Evolutionary conservation across 2,888 invertebrate species (phyloP).

Genomic region (Papilio protenor): DNA sequence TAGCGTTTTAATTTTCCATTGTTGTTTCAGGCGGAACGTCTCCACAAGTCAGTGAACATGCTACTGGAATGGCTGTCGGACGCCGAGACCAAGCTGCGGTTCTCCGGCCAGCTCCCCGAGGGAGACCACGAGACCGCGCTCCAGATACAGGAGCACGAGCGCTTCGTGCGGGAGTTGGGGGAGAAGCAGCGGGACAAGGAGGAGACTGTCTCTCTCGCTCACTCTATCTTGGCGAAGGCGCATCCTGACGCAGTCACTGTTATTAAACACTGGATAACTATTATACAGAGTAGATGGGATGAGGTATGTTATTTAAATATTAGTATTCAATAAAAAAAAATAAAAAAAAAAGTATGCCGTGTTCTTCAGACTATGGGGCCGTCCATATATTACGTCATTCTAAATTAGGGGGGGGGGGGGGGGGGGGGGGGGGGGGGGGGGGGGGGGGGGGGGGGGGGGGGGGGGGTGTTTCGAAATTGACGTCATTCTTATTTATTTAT

Average conservation of each 20-base stretch:
- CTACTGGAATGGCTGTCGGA: constrained; percentile 98
- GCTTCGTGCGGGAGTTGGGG: constrained; percentile 91
- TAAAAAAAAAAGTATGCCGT: no score
- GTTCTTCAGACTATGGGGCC: no score
- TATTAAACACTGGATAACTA: constrained; percentile 99
- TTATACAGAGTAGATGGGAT: constrained; percentile 98
- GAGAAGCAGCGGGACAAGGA: constrained; percentile 95
- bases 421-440: no score
- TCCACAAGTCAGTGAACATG: constrained; percentile 97
- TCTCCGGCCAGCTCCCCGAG: constrained; percentile 95
- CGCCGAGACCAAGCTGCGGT: constrained; percentile 97
- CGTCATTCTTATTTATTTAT: no score
- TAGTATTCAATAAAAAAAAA: not conserved
- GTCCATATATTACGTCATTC: no score
- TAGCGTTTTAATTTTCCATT: no score
- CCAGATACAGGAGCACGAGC: constrained; percentile 93
- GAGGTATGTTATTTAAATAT: constrained; percentile 84
- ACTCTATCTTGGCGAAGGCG: constrained; percentile 94
- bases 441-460: no score
- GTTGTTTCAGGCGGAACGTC: constrained; percentile 90
- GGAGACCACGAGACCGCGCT: constrained; percentile 94
- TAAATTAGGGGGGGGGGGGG: no score
- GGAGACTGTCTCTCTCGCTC: constrained; percentile 93
- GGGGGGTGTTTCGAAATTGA: no score
- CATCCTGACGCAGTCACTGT: constrained; percentile 98